Evolutionary conservation across 2,113 vertebrate species (phyloP), one percentile per base, ranked within the genome.

Genomic region (Megaleporinus macrocephalus): DNA sequence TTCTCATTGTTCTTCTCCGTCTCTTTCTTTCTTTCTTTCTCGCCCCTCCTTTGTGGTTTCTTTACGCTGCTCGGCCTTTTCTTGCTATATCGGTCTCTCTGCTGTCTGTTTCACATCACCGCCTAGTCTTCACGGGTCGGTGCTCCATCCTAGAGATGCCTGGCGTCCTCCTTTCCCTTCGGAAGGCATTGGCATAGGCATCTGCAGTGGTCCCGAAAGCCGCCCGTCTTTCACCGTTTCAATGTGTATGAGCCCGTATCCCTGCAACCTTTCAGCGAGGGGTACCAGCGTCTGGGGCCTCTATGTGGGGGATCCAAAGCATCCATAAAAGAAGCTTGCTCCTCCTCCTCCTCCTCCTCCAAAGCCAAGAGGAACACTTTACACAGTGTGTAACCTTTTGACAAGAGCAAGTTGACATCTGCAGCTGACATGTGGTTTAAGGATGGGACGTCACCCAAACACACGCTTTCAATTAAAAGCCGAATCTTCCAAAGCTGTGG

Each of bases 381-480:
- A 24, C 66, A 24, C 29, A 24, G 51, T 59, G 44, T 27, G 66
- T 59, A 59, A 20, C 22, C 3, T 22, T n/a, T n/a, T 51, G 47
- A 68, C 4, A 12, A 26, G 49, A 10, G 9, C 76, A 13, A 44
- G 27, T 51, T 51, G 29, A 76, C 55, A 63, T 63, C 57, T 73
- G 55, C 27, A 49, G n/a, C n/a, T n/a, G 75, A 73, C 30, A 33
- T 29, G 15, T n/a, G 29, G 20, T 7, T 83, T 73, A 65, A 27
- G 75, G 49, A 26, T 49, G 74, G 41, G 55, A 51, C 30, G 53
- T 73, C 33, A 70, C 0, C 18, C 26, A 4, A 13, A 47, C 26
- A 14, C 70, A 57, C 36, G 30, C 47, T 74, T 74, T 69, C 61
- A 78, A 73, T 73, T 30, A 63, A 74, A 24, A n/a, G 20, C n/a